Percentiles rank a stretch among this genome's conserved stretches.
Conservation (phyloP, 2,888 invertebrate species). For the Microctonus brassicae region DNA sequence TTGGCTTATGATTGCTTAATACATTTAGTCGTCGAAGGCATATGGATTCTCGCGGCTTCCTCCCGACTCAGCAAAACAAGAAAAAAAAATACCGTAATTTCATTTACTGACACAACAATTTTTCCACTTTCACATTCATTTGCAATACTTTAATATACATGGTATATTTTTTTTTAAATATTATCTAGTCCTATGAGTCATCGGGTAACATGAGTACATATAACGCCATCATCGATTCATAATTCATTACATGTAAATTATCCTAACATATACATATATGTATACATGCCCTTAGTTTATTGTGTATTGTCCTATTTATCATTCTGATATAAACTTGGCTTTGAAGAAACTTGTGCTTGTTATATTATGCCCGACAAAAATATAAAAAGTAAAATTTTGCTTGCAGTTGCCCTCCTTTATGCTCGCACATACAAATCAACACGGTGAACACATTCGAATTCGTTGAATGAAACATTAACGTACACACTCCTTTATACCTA, state of each 20-base stretch:
- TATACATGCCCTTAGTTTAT: conserved; percentile 42
- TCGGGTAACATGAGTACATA: background rate
- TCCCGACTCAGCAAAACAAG: conserved; percentile 1
- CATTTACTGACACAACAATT: conserved; percentile 5
- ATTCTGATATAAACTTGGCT: conserved; percentile 11
- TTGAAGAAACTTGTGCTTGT: conserved; percentile 22
- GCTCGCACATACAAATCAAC: background rate
- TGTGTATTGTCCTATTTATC: conserved; percentile 38
- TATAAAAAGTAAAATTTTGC: conserved; percentile 25
- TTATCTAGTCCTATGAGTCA: background rate
- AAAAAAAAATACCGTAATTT: background rate
- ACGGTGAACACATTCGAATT: conserved; percentile 6
- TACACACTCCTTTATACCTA: background rate
- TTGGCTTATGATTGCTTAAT: conserved; percentile 24
- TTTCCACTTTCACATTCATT: background rate
- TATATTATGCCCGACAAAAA: conserved; percentile 24
- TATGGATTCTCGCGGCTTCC: conserved; percentile 28
- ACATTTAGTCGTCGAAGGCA: conserved; percentile 8
- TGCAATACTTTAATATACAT: background rate
- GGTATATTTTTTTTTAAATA: background rate
- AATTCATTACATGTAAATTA: background rate
- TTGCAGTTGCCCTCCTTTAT: too few species aligned
- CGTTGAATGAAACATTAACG: conserved; percentile 28
- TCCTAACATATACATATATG: background rate
- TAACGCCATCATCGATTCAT: background rate